phyloP scores from a whole-genome alignment of 1,140 invertebrate species.

The Magallana ariakensis region DNA sequence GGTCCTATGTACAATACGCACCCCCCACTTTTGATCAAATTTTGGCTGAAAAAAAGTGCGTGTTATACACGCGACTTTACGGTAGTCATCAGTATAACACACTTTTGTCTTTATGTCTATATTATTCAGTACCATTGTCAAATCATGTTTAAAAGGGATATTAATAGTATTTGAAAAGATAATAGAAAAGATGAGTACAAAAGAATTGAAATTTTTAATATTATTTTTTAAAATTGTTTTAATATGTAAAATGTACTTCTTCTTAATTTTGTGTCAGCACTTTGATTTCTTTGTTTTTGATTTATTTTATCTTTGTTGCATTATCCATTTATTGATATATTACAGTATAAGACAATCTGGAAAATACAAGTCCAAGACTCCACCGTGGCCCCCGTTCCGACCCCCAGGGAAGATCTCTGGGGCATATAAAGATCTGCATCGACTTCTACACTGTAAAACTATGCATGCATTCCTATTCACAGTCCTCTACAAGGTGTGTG shows the following conservation, averaged over 20 bases:
- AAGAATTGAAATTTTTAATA: too few species aligned
- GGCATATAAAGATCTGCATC: slow-evolving; percentile 87
- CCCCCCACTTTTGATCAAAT: too few species aligned
- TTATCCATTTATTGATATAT: slow-evolving; percentile 33
- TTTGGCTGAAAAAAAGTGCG: too few species aligned
- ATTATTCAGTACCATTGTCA: too few species aligned
- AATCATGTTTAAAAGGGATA: background rate
- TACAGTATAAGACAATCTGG: slow-evolving; percentile 77
- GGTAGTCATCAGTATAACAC: too few species aligned
- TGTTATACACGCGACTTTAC: too few species aligned
- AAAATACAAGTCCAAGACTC: slow-evolving; percentile 84
- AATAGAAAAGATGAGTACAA: too few species aligned
- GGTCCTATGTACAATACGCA: too few species aligned
- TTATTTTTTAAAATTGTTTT: too few species aligned
- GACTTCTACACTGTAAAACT: slow-evolving; percentile 86
- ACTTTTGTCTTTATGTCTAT: too few species aligned
- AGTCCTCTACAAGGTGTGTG: slow-evolving; percentile 87
- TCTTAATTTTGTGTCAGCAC: background rate
- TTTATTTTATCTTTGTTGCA: background rate
- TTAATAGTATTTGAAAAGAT: background rate
- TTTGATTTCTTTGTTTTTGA: background rate
- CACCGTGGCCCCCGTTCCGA: slow-evolving; percentile 91
- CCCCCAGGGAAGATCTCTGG: slow-evolving; percentile 84
- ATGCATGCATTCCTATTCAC: slow-evolving; percentile 92
- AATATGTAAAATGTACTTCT: too few species aligned